Conservation (phyloP, 2,113 vertebrate genomes). For the Entosphenus tridentatus region DNA sequence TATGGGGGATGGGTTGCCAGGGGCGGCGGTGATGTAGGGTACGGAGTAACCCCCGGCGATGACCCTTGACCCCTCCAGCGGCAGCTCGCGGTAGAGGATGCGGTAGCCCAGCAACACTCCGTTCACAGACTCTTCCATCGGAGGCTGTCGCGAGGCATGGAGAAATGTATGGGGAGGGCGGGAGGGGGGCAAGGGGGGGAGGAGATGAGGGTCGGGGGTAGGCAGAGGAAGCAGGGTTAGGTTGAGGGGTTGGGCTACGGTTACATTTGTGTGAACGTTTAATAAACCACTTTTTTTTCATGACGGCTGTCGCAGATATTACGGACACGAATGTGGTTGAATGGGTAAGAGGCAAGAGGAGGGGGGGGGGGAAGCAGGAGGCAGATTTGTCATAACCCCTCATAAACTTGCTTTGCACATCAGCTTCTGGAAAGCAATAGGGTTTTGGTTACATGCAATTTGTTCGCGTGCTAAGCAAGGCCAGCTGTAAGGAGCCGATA, state of each 20-base stretch:
- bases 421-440: too few relatives aligned
- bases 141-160: conserved; percentile 26
- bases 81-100: conserved; percentile 62
- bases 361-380: too few relatives aligned
- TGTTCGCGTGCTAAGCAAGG: too few relatives aligned
- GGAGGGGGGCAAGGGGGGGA: background rate
- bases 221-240: background rate
- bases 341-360: too few relatives aligned
- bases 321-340: too few relatives aligned
- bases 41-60: background rate
- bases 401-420: too few relatives aligned
- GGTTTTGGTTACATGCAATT: too few relatives aligned
- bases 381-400: too few relatives aligned
- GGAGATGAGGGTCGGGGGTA: background rate
- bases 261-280: background rate
- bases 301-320: too few relatives aligned
- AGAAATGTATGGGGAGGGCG: too few relatives aligned
- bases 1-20: conserved; percentile 1
- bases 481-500: too few relatives aligned
- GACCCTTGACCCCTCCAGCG: conserved; percentile 13
- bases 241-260: background rate
- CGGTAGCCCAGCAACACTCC: conserved; percentile 76
- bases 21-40: background rate
- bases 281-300: background rate
- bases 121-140: conserved; percentile 66